Percentiles rank a stretch among this genome's conserved stretches.
Conservation (phyloP, 2,113 vertebrate genomes). For the Tenebrosternarchus preto region DNA sequence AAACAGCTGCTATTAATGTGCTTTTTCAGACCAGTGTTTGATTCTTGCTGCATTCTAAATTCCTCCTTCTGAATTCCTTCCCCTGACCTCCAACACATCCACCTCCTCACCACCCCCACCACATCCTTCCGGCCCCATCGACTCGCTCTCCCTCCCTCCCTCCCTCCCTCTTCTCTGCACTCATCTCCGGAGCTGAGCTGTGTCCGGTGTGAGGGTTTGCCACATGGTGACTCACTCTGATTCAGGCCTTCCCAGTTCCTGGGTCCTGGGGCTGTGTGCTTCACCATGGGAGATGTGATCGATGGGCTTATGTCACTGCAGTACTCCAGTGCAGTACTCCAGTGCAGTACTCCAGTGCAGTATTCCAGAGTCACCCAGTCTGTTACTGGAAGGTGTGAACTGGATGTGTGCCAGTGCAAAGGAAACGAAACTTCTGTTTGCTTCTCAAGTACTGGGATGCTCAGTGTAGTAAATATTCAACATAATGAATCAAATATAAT, state of each 20-base stretch:
- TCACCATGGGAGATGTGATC: no score
- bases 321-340: no score
- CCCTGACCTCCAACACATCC: conserved; percentile 66
- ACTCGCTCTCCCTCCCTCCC: background rate
- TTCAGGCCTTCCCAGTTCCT: conserved; percentile 42
- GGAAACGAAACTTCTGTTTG: no score
- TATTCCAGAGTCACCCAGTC: no score
- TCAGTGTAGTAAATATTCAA: no score
- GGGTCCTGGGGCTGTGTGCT: no score
- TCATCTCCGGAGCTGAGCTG: conserved; percentile 43
- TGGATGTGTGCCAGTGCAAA: no score
- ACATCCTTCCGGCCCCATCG: conserved; percentile 71
- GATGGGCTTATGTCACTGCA: no score
- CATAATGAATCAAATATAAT: no score
- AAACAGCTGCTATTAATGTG: background rate
- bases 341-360: no score
- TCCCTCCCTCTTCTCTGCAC: conserved; percentile 15
- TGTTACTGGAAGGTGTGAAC: no score
- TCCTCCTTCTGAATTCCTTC: conserved; percentile 67
- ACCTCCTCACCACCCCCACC: conserved; percentile 63
- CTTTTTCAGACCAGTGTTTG: conserved; percentile 51
- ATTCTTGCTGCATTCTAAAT: conserved; percentile 52
- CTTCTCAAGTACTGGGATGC: no score
- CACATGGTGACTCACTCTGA: conserved; percentile 69
- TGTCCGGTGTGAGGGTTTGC: conserved; percentile 57